Percentiles rank a stretch among this genome's conserved stretches.
These are phyloP conservation scores for Pangasianodon hypophthalmus DNA, from an alignment of 2,113 vertebrate genomes.

Conservation along the genomic window DNA sequence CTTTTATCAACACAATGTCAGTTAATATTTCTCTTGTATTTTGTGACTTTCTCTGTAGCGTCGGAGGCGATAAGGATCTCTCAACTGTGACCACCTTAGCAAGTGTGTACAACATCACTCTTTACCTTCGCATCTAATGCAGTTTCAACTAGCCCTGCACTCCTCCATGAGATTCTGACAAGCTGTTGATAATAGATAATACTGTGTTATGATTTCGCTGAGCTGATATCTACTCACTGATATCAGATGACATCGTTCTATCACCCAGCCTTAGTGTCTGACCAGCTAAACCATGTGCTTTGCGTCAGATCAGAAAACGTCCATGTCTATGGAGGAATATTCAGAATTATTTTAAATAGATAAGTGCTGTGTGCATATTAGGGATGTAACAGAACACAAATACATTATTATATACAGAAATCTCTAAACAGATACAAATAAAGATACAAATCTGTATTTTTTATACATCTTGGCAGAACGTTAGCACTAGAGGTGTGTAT, in stretches of 20 bases:
- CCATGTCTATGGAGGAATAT: too few species aligned
- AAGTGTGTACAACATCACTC: constrained; percentile 76
- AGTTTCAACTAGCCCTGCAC: not conserved
- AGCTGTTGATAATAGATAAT: too few species aligned
- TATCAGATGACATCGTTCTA: too few species aligned
- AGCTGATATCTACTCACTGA: too few species aligned
- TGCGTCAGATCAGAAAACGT: too few species aligned
- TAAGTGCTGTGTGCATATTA: too few species aligned
- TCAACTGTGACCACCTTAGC: constrained; percentile 84
- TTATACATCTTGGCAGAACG: not conserved
- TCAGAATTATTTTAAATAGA: too few species aligned
- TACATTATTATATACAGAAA: not conserved
- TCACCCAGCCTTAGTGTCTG: too few species aligned
- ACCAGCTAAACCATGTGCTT: too few species aligned
- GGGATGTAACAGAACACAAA: not conserved
- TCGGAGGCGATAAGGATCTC: constrained; percentile 77
- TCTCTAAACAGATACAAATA: not conserved
- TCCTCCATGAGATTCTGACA: too few species aligned
- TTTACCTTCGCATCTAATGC: not conserved
- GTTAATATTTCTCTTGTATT: not conserved
- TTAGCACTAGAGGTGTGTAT: not conserved
- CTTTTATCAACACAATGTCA: not conserved
- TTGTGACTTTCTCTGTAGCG: constrained; percentile 12
- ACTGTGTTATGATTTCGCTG: too few species aligned
- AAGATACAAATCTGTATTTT: not conserved